Conservation (phyloP, 2,888 invertebrate species). For the Agrotis segetum region DNA sequence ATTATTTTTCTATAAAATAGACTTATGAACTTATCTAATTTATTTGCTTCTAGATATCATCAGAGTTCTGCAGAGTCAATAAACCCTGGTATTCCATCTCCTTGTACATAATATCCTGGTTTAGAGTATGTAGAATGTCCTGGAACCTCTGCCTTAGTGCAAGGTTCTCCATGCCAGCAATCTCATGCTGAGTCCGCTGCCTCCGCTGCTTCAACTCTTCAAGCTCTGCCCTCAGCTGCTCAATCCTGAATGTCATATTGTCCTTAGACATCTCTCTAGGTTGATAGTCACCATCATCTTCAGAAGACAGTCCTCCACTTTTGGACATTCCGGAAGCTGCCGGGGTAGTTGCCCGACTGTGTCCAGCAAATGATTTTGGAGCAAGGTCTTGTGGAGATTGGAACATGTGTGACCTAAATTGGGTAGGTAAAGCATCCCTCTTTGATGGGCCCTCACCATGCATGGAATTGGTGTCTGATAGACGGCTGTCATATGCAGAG, state of each 20-base stretch:
- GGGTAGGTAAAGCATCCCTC: constrained; percentile 73
- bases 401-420: constrained; percentile 84
- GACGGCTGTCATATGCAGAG: constrained; percentile 93
- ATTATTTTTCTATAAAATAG: no score
- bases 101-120: constrained; percentile 95
- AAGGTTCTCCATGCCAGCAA: constrained; percentile 96
- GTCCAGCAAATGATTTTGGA: constrained; percentile 70
- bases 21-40: constrained; percentile 43
- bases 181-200: constrained; percentile 95
- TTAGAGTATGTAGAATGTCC: constrained; percentile 94
- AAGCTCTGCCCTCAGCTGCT: constrained; percentile 94
- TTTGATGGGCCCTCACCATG: constrained; percentile 76
- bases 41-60: constrained; percentile 77
- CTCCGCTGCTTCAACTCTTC: constrained; percentile 94
- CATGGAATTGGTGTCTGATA: constrained; percentile 91
- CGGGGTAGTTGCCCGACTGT: constrained; percentile 70
- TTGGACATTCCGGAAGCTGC: constrained; percentile 70
- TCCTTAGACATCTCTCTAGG: constrained; percentile 83
- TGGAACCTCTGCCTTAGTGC: constrained; percentile 96
- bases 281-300: constrained; percentile 81
- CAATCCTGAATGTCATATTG: constrained; percentile 92
- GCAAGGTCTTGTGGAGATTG: constrained; percentile 67
- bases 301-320: constrained; percentile 76
- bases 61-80: constrained; percentile 83
- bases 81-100: constrained; percentile 92